Conservation (phyloP, 2,888 invertebrate genomes). For the Bugulina stolonifera region DNA sequence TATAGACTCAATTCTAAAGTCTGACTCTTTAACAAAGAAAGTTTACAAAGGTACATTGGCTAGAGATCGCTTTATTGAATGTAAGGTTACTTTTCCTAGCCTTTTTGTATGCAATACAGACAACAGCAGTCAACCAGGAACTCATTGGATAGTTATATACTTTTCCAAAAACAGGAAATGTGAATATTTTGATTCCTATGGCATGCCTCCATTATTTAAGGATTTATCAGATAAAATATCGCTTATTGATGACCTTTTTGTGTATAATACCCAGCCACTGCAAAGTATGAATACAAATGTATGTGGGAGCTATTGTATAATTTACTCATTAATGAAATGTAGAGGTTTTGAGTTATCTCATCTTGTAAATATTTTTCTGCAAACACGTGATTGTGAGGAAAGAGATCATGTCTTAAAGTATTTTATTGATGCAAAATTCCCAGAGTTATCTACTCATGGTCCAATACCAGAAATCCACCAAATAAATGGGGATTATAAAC, state of each 20-base stretch:
- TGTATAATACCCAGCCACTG: background rate
- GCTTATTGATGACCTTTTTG: background rate
- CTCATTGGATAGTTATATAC: background rate
- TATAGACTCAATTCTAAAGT: background rate
- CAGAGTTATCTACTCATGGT: no score
- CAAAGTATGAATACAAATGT: background rate
- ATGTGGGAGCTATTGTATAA: background rate
- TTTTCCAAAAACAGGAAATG: background rate
- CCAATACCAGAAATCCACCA: no score
- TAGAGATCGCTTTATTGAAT: background rate
- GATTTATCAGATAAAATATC: background rate
- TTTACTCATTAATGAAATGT: background rate
- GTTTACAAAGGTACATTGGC: background rate
- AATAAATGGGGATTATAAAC: no score
- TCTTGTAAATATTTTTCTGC: no score
- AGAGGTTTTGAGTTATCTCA: background rate
- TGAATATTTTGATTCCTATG: background rate
- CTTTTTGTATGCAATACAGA: background rate
- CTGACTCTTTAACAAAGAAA: background rate
- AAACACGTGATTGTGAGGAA: no score
- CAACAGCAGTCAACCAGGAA: background rate
- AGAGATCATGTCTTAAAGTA: no score
- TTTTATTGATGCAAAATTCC: no score
- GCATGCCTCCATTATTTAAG: background rate
- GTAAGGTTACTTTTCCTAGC: background rate